Percentiles rank a stretch among this genome's conserved stretches.
Evolutionary conservation across 2,113 vertebrate species (phyloP).

Genomic region (Fregetta grallaria): DNA sequence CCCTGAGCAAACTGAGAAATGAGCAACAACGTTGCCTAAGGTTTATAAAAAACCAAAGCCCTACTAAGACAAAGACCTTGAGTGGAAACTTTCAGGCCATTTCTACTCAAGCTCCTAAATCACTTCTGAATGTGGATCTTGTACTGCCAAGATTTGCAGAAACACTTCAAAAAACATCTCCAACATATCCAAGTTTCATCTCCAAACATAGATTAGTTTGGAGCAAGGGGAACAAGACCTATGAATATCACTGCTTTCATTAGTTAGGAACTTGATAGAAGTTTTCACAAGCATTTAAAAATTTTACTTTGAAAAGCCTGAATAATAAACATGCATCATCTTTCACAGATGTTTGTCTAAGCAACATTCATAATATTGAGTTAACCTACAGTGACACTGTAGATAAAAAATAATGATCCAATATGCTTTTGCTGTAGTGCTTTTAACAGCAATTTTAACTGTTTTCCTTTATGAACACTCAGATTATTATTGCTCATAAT

Average conservation of each 20-base stretch:
- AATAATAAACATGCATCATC: fast-evolving
- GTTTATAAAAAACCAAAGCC: background rate
- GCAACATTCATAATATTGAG: background rate
- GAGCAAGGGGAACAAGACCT: background rate
- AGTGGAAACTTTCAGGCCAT: background rate
- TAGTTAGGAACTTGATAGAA: background rate
- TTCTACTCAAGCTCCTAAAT: background rate
- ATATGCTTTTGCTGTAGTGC: background rate
- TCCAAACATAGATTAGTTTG: background rate
- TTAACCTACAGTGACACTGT: background rate
- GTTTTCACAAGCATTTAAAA: background rate
- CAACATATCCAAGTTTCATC: background rate
- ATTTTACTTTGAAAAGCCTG: background rate
- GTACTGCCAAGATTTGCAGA: background rate
- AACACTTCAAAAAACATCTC: background rate
- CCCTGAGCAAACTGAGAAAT: background rate
- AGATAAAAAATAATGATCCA: background rate
- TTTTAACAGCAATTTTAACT: background rate
- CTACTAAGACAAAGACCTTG: background rate
- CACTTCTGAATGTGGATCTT: background rate
- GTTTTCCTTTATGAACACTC: background rate
- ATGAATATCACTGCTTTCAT: background rate
- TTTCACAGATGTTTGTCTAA: background rate
- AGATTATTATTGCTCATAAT: background rate
- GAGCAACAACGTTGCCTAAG: fast-evolving